phyloP scores from a whole-genome alignment of 2,888 invertebrate species.

The Apomyelois bistriatella region DNA sequence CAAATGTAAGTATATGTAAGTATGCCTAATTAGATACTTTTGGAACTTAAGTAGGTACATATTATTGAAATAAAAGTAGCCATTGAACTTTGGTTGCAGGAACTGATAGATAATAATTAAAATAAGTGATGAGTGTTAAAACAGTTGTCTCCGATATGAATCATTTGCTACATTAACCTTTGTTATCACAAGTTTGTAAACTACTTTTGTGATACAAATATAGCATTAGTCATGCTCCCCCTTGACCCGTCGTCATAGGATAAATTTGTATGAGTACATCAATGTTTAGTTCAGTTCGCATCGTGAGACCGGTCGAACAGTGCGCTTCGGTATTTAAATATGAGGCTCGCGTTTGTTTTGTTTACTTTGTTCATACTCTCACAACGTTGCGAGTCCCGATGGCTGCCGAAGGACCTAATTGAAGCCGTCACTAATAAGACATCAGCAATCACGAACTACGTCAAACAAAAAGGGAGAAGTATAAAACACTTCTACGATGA shows the following conservation, averaged over 20 bases:
- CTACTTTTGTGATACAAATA: constrained; percentile 16
- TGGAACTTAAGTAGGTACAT: no score
- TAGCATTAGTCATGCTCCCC: constrained; percentile 38
- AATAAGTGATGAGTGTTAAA: no score
- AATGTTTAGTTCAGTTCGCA: constrained; percentile 42
- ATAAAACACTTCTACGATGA: constrained; percentile 52
- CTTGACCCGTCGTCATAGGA: constrained; percentile 52
- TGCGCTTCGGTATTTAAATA: constrained; percentile 26
- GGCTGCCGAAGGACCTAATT: constrained; percentile 53
- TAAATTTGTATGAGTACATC: constrained; percentile 37
- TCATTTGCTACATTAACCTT: background rate
- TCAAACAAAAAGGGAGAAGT: constrained; percentile 51
- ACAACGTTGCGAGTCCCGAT: constrained; percentile 46
- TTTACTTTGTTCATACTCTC: constrained; percentile 41
- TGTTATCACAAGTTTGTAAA: constrained; percentile 18
- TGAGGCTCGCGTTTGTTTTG: constrained; percentile 48
- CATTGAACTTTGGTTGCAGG: no score
- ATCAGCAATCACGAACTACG: constrained; percentile 48
- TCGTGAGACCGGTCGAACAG: constrained; percentile 25
- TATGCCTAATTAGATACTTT: no score
- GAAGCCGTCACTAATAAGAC: constrained; percentile 56
- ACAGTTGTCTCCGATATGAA: constrained; percentile 2
- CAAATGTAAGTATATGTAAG: no score
- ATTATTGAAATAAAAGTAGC: no score
- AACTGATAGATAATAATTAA: no score